A percentile compares a stretch with the other conserved stretches of the same genome.
Conservation (phyloP, 2,888 invertebrate genomes). For the Deilephila porcellus region DNA sequence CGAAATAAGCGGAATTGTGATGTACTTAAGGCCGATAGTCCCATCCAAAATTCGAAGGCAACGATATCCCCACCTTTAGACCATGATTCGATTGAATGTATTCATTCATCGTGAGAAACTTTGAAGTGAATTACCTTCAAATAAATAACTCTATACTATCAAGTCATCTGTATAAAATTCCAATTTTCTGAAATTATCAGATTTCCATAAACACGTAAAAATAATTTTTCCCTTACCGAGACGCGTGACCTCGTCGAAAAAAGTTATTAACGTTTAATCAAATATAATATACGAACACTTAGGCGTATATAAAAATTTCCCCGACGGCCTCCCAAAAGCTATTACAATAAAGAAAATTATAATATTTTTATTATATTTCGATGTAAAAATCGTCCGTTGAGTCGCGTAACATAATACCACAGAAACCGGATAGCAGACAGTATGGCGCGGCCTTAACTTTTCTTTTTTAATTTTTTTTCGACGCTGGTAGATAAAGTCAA, state of each 20-base stretch:
- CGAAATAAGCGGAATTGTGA: too few relatives aligned
- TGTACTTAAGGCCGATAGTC: too few relatives aligned
- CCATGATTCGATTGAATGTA: too few relatives aligned
- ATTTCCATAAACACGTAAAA: conserved; percentile 10
- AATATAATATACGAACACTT: conserved; percentile 5
- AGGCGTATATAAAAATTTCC: conserved; percentile 29
- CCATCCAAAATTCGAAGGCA: too few relatives aligned
- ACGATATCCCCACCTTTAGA: too few relatives aligned
- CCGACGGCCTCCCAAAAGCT: conserved; percentile 48
- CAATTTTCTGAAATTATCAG: neutral
- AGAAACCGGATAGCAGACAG: conserved; percentile 84
- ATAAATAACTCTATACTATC: neutral
- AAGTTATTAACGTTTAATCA: conserved; percentile 26
- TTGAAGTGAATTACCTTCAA: neutral
- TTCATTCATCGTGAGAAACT: neutral
- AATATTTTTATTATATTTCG: conserved; percentile 52
- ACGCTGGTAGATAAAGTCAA: conserved; percentile 67
- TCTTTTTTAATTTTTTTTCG: conserved; percentile 71
- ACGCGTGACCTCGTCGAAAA: conserved; percentile 4
- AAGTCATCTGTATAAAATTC: neutral
- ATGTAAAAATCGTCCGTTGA: conserved; percentile 66
- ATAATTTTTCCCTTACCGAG: conserved; percentile 1
- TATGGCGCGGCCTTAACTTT: conserved; percentile 81
- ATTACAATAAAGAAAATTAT: conserved; percentile 75
- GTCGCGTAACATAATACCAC: conserved; percentile 75